Evolutionary conservation across 2,888 invertebrate genomes (phyloP), one percentile per base, ranked within the genome.

Genomic region (Drosophila acutilabella): DNA sequence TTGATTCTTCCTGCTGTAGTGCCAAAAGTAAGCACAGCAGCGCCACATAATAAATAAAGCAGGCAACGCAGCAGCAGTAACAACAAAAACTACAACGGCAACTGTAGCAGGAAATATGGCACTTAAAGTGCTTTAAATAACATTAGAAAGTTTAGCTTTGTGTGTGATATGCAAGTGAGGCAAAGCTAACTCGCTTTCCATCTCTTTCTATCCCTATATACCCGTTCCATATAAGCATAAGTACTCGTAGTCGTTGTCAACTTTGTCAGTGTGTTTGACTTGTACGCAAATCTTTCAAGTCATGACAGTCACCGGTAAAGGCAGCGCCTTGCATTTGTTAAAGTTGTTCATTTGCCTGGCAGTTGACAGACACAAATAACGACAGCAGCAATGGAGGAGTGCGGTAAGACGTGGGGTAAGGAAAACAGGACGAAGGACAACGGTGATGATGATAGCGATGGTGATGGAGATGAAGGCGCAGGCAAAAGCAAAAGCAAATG

Each of bases 51-150:
- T 83, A 86, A 85, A 81, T 87, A 85, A 87, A 74, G 71, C 71
- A 73, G 80, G 71, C 88, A 66, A 68, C 48, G 65, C 61, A 47
- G 40, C 48, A 72, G 50, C 16, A 40, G 23, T 52, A 41, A 48
- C 30, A 18, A 20, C 57, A 61, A 48, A 20, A 18, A 20, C 57
- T 59, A 64, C 56, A 42, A 44, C 50, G 44, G 41, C 41, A 53
- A 57, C 60, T 59, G 65, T 41, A 71, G 70, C 81, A 84, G 85
- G 88, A 85, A 89, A 85, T 85, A 87, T 87, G 88, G 80, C 88
- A 85, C 85, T 85, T 89, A 84, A 85, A 85, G 85, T 85, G 85
- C 85, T 85, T 85, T 87, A 85, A 85, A 85, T 87, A 85, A 89
- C 89, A 85, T 85, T 89, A 85, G 88, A 89, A 87, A 85, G 85